A percentile compares a stretch with the other conserved stretches of the same genome.
These are phyloP conservation scores for Bombus sylvicola DNA, from an alignment of 1,140 invertebrate species.

Conservation along the genomic window DNA sequence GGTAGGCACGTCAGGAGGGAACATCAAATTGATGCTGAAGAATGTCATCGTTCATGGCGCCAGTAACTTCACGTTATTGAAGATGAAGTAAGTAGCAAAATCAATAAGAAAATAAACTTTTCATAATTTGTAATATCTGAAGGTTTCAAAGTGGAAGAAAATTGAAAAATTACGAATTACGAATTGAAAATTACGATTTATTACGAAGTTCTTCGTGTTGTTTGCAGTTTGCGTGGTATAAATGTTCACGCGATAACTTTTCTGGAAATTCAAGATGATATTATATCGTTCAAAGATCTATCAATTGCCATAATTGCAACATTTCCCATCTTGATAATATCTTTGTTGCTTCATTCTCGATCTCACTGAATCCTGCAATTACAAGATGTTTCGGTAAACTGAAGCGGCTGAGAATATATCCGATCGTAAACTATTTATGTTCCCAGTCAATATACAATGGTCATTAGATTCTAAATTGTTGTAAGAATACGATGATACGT, in stretches of 20 bases:
- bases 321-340: no score
- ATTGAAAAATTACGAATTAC: no score
- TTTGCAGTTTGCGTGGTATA: not conserved
- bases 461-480: no score
- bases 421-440: no score
- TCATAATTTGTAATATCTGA: not conserved
- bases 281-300: not conserved
- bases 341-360: not conserved
- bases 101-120: not conserved
- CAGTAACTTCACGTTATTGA: slow-evolving; percentile 84
- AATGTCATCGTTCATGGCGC: slow-evolving; percentile 85
- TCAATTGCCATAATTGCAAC: not conserved
- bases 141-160: not conserved
- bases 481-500: no score
- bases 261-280: not conserved
- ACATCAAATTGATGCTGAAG: slow-evolving; percentile 83
- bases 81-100: slow-evolving; percentile 80
- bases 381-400: not conserved
- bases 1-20: slow-evolving; percentile 82
- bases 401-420: no score
- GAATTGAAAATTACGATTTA: no score
- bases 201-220: not conserved
- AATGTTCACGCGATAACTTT: not conserved
- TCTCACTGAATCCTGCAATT: not conserved
- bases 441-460: no score